Conservation (phyloP, 2,113 vertebrate species). For the Morone chrysops region DNA sequence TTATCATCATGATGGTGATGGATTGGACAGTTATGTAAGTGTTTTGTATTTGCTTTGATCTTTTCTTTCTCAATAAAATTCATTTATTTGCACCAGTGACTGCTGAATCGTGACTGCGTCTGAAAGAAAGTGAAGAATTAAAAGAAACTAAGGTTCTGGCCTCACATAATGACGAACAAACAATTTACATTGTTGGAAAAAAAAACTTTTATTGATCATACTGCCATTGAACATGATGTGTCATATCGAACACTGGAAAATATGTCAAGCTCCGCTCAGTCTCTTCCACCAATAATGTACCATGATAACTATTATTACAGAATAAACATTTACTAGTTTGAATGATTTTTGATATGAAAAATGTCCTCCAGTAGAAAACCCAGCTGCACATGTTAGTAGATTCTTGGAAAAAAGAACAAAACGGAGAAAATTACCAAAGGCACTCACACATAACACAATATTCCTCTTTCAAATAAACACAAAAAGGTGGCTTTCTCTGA, state of each 20-base stretch:
- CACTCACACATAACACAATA: constrained; percentile 14
- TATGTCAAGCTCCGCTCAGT: not conserved
- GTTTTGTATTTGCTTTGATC: constrained; percentile 84
- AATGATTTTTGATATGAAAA: constrained; percentile 8
- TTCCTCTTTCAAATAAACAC: not conserved
- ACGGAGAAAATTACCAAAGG: constrained; percentile 16
- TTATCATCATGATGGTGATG: constrained; percentile 71
- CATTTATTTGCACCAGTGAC: constrained; percentile 79
- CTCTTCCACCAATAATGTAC: not conserved
- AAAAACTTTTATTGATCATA: constrained; percentile 49
- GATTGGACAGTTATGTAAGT: constrained; percentile 76
- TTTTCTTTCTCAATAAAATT: constrained; percentile 82
- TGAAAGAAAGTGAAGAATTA: not conserved
- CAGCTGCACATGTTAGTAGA: not conserved
- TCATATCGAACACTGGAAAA: constrained; percentile 18
- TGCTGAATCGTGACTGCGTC: constrained; percentile 45
- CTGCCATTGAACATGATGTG: constrained; percentile 22
- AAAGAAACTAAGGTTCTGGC: not conserved
- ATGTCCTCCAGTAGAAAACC: constrained; percentile 12
- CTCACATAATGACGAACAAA: not conserved
- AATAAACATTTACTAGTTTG: constrained; percentile 17
- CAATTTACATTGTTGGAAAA: not conserved
- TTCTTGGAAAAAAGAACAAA: constrained; percentile 9
- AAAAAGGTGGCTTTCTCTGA: not conserved
- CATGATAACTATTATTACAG: not conserved